Percentiles rank a stretch among this genome's conserved stretches.
phyloP scores from a whole-genome alignment of 1,140 invertebrate genomes.

The Limonius californicus region DNA sequence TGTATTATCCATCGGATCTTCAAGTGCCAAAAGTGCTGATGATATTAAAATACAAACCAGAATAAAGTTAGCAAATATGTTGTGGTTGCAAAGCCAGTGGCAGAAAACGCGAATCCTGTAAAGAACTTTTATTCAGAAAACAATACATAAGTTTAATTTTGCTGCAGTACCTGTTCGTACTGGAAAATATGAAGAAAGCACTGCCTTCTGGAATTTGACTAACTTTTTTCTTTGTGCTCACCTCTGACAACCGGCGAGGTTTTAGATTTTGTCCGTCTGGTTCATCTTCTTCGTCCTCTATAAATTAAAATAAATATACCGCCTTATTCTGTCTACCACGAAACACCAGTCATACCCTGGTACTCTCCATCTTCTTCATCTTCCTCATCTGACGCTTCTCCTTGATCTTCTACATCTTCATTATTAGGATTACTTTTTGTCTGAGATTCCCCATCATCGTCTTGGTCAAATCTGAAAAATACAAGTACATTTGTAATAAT shows the following conservation, averaged over 20 bases:
- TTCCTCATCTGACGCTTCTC: constrained; percentile 66
- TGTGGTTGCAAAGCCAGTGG: constrained; percentile 94
- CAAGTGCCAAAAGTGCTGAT: constrained; percentile 95
- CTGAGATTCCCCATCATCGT: constrained; percentile 60
- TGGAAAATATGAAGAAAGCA: constrained; percentile 95
- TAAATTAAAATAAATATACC: constrained; percentile 37
- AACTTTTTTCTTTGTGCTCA: constrained; percentile 79
- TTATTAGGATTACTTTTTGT: constrained; percentile 57
- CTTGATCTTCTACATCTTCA: constrained; percentile 58
- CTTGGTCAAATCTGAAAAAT: constrained; percentile 65
- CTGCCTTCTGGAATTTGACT: constrained; percentile 91
- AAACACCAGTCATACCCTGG: constrained; percentile 43
- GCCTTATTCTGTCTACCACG: constrained; percentile 29
- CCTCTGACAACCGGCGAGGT: constrained; percentile 87
- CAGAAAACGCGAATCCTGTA: constrained; percentile 94
- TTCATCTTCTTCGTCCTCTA: constrained; percentile 49
- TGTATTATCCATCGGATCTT: constrained; percentile 86
- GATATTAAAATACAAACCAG: constrained; percentile 97
- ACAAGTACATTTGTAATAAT: too few relatives aligned
- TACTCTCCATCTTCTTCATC: constrained; percentile 55
- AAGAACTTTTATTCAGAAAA: constrained; percentile 20
- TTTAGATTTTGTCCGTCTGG: constrained; percentile 58
- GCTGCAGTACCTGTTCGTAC: constrained; percentile 78
- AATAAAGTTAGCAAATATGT: constrained; percentile 94
- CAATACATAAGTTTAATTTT: constrained; percentile 42